phyloP scores from a whole-genome alignment of 2,113 vertebrate species.

The Ariopsis seemanni region DNA sequence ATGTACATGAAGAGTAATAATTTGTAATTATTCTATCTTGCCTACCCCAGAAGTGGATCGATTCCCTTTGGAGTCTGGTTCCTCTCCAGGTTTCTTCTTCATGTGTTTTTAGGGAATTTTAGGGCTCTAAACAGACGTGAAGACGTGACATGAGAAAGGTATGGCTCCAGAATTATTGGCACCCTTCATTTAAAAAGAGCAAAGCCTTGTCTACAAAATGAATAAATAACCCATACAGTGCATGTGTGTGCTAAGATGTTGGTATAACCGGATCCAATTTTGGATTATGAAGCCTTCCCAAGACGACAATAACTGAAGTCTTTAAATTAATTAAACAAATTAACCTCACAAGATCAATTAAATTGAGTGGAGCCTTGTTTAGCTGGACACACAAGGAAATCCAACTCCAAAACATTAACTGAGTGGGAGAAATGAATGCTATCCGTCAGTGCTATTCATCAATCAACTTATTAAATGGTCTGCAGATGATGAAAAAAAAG shows the following conservation, averaged over 20 bases:
- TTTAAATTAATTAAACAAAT: background rate
- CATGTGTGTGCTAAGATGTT: background rate
- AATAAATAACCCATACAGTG: background rate
- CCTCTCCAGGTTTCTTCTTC: background rate
- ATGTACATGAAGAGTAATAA: background rate
- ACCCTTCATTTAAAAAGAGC: background rate
- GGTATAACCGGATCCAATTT: background rate
- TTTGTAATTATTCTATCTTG: background rate
- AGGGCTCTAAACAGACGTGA: background rate
- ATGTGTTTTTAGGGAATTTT: background rate
- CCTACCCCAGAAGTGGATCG: background rate
- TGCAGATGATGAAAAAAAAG: background rate
- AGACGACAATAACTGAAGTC: background rate
- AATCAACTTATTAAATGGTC: background rate
- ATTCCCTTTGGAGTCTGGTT: background rate
- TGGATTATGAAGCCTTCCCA: background rate
- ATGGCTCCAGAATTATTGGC: background rate
- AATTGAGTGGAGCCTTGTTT: background rate
- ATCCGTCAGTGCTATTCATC: no score
- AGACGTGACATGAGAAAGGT: background rate
- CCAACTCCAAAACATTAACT: background rate
- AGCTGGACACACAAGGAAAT: background rate
- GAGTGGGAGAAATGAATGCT: background rate
- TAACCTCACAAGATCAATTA: background rate
- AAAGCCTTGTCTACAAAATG: background rate